Percentiles rank a stretch among this genome's conserved stretches.
phyloP scores from a whole-genome alignment of 2,113 vertebrate species.

The Tragelaphus strepsiceros region DNA sequence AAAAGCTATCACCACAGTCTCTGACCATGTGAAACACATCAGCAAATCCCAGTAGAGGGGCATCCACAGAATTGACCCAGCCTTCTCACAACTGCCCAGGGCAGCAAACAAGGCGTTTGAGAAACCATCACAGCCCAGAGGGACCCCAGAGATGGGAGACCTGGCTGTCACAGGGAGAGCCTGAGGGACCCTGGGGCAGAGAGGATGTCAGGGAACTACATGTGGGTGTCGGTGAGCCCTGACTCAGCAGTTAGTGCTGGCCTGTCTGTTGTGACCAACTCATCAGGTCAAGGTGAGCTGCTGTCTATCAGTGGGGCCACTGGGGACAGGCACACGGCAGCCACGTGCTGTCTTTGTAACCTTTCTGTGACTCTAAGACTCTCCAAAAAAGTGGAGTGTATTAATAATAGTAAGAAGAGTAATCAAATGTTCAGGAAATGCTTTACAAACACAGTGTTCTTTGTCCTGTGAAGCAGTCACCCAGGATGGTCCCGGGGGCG shows the following conservation, averaged over 20 bases:
- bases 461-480: neutral
- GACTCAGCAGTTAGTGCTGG: neutral
- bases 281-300: neutral
- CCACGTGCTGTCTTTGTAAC: accelerated
- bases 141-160: neutral
- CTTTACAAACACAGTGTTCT: neutral
- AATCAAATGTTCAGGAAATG: neutral
- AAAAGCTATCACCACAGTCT: too few relatives aligned
- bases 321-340: neutral
- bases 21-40: neutral
- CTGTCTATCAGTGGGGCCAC: neutral
- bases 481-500: accelerated
- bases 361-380: neutral
- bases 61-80: neutral
- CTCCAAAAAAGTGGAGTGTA: too few relatives aligned
- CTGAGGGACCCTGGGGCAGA: neutral
- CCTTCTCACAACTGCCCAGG: neutral
- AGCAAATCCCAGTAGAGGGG: neutral
- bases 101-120: neutral
- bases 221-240: neutral
- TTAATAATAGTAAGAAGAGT: neutral
- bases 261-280: neutral
- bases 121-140: neutral
- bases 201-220: neutral
- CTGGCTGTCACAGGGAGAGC: neutral